Evolutionary conservation across 2,113 vertebrate species (phyloP), one percentile per base, ranked within the genome.

Genomic region (Prinia subflava): DNA sequence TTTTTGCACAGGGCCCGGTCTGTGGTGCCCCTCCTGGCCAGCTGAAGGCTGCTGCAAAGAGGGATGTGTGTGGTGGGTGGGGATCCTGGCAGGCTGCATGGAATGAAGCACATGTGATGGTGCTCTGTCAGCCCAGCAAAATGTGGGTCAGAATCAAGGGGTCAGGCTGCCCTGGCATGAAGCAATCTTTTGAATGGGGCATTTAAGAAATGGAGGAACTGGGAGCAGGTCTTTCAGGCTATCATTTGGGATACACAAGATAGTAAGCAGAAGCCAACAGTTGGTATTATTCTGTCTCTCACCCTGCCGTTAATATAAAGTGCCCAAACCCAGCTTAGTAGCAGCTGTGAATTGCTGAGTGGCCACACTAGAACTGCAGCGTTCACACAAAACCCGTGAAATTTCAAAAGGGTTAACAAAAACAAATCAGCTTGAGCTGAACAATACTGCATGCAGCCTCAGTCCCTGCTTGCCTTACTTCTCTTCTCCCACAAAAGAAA

Each of bases 281-380:
- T 50, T 74, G 73, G 35, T 80, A 53, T 39, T 86, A 8, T 59
- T 80, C 42, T 81, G 19, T 42, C 33, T 83, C 88, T 79, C 65
- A 74, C 30, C 11, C 47, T 77, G 27, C 14, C 63, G 50, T 50
- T 62, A 37, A 49, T 52, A 44, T 27, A 13, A 89, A 83, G 60
- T 77, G 37, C 35, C 69, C 70, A 81, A 83, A 53, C 8, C 10
- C 59, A 80, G 71, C 75, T 80, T 35, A 42, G 56, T 2, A 77
- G 47, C 75, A 83, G 71, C 83, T 95, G 59, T 71, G 83, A 93
- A 93, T 41, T 90, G 73, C 64, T 71, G 73, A 87, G 86, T 68
- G 49, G 73, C 65, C 89, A 63, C 59, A 81, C 49, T 0, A 85
- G 63, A 71, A 79, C 79, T 50, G 55, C 35, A 33, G 35, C 0